A percentile compares a stretch with the other conserved stretches of the same genome.
Conservation (phyloP, 1,140 invertebrate species). For the Tachypleus tridentatus region DNA sequence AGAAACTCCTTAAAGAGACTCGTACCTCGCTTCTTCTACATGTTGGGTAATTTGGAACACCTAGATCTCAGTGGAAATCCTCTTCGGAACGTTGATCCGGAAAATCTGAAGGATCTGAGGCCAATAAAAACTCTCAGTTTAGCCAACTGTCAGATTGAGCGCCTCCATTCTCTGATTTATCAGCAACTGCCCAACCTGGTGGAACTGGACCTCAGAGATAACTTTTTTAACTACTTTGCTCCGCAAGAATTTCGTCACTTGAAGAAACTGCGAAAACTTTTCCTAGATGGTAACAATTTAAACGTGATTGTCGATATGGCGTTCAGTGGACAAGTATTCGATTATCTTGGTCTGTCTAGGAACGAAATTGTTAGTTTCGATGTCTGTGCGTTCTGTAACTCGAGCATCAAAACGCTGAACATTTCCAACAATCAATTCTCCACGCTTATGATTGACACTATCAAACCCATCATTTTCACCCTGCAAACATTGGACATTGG, state of each 20-base stretch:
- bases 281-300: conserved; percentile 60
- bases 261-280: conserved; percentile 44
- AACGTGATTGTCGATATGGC: conserved; percentile 53
- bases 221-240: conserved; percentile 51
- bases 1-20: conserved; percentile 54
- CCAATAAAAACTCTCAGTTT: conserved; percentile 53
- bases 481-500: conserved; percentile 50
- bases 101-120: conserved; percentile 25
- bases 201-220: conserved; percentile 38
- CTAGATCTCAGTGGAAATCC: conserved; percentile 62
- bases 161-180: conserved; percentile 26
- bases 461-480: conserved; percentile 46
- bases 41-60: conserved; percentile 48
- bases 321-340: conserved; percentile 44
- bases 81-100: conserved; percentile 54
- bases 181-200: conserved; percentile 22
- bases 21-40: conserved; percentile 51
- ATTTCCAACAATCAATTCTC: conserved; percentile 59
- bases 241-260: conserved; percentile 35
- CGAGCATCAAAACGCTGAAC: conserved; percentile 50
- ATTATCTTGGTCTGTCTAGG: conserved; percentile 44
- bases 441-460: conserved; percentile 45
- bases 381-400: conserved; percentile 51
- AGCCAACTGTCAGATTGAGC: conserved; percentile 22
- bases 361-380: conserved; percentile 60